phyloP scores from a whole-genome alignment of 2,888 invertebrate species.

The Ichneumoninae sp. region DNA sequence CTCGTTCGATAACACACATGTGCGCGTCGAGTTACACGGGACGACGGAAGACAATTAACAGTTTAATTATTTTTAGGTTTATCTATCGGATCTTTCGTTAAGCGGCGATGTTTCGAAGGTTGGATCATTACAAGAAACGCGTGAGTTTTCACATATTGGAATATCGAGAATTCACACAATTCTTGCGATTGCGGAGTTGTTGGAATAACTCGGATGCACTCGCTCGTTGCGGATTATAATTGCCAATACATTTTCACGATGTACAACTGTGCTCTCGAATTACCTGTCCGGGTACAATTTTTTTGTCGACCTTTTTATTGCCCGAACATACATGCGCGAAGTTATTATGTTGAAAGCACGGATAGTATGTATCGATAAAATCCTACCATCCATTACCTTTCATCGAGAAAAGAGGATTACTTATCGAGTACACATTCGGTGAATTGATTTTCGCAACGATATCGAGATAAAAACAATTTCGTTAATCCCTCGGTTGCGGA shows the following conservation, averaged over 20 bases:
- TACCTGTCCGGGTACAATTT: slow-evolving; percentile 10
- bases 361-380: slow-evolving; percentile 4
- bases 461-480: slow-evolving; percentile 1
- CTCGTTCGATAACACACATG: slow-evolving; percentile 13
- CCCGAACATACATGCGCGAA: background rate
- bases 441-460: background rate
- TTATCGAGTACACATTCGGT: slow-evolving; percentile 1
- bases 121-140: background rate
- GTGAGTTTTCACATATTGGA: background rate
- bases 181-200: too few relatives aligned
- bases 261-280: background rate
- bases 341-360: background rate
- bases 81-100: background rate
- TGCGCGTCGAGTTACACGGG: background rate
- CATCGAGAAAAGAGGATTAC: slow-evolving; percentile 27
- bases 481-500: background rate
- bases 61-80: slow-evolving; percentile 13
- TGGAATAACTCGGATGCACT: background rate
- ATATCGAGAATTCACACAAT: background rate
- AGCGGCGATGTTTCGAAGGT: background rate
- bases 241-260: slow-evolving; percentile 22
- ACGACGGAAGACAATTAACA: background rate
- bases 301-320: background rate
- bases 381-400: background rate
- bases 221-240: slow-evolving; percentile 9